phyloP scores from a whole-genome alignment of 1,140 invertebrate species.

The Rhopalosiphum maidis region DNA sequence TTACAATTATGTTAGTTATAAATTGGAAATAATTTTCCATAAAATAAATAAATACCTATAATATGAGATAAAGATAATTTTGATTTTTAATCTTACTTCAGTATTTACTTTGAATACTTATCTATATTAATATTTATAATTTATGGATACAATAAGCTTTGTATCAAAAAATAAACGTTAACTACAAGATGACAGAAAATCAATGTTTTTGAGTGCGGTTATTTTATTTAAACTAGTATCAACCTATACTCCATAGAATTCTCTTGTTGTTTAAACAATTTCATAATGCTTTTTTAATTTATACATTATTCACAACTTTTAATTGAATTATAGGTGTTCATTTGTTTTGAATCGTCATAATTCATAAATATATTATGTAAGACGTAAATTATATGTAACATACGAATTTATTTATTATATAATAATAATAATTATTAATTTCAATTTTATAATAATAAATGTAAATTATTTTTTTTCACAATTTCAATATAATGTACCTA shows the following conservation, averaged over 20 bases:
- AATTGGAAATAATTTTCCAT: not conserved
- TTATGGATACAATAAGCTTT: conserved; percentile 11
- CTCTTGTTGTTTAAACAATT: not conserved
- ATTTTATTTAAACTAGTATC: conserved; percentile 43
- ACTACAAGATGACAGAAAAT: conserved; percentile 42
- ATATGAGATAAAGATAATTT: not conserved
- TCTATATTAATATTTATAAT: not conserved
- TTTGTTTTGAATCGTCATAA: not conserved
- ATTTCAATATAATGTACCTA: not conserved
- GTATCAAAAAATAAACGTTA: conserved; percentile 17
- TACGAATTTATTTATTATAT: not conserved
- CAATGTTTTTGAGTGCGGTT: conserved; percentile 43
- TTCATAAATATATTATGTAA: not conserved
- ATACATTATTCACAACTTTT: not conserved
- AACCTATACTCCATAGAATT: not conserved
- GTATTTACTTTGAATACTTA: not conserved
- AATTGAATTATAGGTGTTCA: not conserved
- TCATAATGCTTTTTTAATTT: not conserved
- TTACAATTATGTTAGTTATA: not conserved
- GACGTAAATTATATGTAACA: not conserved
- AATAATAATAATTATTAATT: not conserved
- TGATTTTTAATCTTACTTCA: not conserved
- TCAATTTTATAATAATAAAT: not conserved
- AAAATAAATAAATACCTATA: not conserved
- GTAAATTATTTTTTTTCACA: not conserved